Percentiles rank a stretch among this genome's conserved stretches.
phyloP scores from a whole-genome alignment of 2,113 vertebrate genomes.

The Notarius lentiginosus region DNA sequence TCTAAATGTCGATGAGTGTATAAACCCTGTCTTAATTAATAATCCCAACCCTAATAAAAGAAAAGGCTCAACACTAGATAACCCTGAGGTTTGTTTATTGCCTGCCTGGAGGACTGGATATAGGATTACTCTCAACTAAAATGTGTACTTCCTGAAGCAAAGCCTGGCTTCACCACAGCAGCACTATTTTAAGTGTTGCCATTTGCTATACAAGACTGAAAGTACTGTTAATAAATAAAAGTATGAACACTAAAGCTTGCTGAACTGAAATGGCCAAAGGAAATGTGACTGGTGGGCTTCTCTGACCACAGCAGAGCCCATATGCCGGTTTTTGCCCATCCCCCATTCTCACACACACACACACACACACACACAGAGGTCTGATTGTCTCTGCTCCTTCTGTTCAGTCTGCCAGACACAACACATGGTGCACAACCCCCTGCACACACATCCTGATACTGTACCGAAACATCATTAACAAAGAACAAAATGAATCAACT shows the following conservation, averaged over 20 bases:
- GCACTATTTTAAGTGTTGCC: not conserved
- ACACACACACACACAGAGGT: constrained; percentile 28
- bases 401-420: constrained; percentile 41
- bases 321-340: constrained; percentile 67
- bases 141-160: not conserved
- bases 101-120: not conserved
- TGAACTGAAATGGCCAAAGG: not conserved
- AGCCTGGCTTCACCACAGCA: not conserved
- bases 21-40: not conserved
- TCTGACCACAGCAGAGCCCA: constrained; percentile 58
- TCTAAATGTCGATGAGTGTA: not conserved
- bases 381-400: constrained; percentile 55
- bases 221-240: not conserved
- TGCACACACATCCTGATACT: not conserved
- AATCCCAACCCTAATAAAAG: not conserved
- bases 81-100: not conserved
- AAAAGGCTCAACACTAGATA: not conserved
- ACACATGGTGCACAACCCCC: constrained; percentile 36
- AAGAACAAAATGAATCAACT: not conserved
- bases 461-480: not conserved
- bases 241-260: not conserved
- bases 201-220: not conserved
- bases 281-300: constrained; percentile 13
- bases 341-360: constrained; percentile 27
- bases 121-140: not conserved